Conservation (phyloP, 2,888 invertebrate genomes). For the Pollenia griseotomentosa region DNA sequence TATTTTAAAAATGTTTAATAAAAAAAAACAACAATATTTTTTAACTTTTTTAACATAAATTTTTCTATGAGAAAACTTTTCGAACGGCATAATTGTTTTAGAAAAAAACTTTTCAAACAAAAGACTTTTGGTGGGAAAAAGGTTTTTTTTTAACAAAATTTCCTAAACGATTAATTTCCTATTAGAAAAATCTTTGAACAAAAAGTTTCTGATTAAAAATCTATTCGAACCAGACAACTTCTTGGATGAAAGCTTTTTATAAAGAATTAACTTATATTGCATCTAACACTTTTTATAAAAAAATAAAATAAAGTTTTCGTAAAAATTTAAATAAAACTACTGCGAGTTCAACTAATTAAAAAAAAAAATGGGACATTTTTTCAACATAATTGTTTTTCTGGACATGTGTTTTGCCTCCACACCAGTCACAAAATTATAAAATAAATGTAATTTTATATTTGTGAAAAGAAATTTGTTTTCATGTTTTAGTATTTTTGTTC, state of each 20-base stretch:
- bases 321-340: slow-evolving; percentile 1
- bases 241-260: too few species aligned
- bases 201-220: too few species aligned
- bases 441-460: slow-evolving; percentile 45
- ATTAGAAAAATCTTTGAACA: too few species aligned
- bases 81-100: too few species aligned
- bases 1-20: not conserved
- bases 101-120: too few species aligned
- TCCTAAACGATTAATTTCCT: too few species aligned
- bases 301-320: slow-evolving; percentile 58
- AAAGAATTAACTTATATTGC: too few species aligned
- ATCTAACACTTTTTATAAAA: not conserved
- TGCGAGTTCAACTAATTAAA: not conserved
- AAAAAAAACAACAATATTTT: not conserved
- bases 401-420: slow-evolving; percentile 79
- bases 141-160: too few species aligned
- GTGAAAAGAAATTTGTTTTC: slow-evolving; percentile 66
- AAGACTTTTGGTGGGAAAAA: too few species aligned
- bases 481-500: slow-evolving; percentile 67
- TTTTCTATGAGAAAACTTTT: too few species aligned
- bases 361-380: slow-evolving; percentile 68
- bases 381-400: slow-evolving; percentile 67
- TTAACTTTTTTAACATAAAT: not conserved
- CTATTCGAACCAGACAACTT: too few species aligned
- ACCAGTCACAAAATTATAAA: slow-evolving; percentile 82